These are phyloP conservation scores for Scalopus aquaticus DNA, from an alignment of 2,113 vertebrate species.

Conservation along the genomic window DNA sequence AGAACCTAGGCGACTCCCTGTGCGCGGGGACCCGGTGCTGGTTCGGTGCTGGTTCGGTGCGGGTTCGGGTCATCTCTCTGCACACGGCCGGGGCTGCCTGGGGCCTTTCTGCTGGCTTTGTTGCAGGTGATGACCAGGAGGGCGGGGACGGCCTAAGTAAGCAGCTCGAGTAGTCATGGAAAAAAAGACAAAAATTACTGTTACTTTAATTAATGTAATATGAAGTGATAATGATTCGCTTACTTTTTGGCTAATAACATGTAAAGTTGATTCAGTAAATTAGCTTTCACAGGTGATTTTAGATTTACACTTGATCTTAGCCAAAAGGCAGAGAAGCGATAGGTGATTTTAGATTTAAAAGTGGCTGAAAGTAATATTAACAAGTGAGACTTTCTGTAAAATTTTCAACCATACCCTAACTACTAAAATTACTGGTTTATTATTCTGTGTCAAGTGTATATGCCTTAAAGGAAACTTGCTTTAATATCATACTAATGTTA, in stretches of 20 bases:
- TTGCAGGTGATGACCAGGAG: too few relatives aligned
- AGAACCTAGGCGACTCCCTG: too few relatives aligned
- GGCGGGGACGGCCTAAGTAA: too few relatives aligned
- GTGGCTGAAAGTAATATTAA: background rate
- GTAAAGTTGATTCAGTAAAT: background rate
- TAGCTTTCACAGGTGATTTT: background rate
- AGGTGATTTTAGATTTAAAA: constrained; percentile 33
- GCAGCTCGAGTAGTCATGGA: too few relatives aligned
- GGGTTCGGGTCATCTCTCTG: too few relatives aligned
- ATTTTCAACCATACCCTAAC: background rate
- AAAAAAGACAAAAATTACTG: too few relatives aligned
- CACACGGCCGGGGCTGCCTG: too few relatives aligned
- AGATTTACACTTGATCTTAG: too few relatives aligned
- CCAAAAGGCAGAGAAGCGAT: too few relatives aligned
- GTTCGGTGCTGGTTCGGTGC: too few relatives aligned
- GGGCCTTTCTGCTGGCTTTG: too few relatives aligned
- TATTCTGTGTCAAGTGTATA: background rate
- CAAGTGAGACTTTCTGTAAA: background rate
- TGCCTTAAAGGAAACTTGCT: background rate
- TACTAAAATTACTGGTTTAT: constrained; percentile 4
- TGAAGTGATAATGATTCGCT: background rate
- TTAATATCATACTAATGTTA: background rate
- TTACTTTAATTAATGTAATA: background rate
- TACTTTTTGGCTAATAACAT: constrained; percentile 30
- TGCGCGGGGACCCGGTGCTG: too few relatives aligned